Base-by-base conservation (phyloP, 2,797 vertebrate species). In the Sorex maritimensis region DNA sequence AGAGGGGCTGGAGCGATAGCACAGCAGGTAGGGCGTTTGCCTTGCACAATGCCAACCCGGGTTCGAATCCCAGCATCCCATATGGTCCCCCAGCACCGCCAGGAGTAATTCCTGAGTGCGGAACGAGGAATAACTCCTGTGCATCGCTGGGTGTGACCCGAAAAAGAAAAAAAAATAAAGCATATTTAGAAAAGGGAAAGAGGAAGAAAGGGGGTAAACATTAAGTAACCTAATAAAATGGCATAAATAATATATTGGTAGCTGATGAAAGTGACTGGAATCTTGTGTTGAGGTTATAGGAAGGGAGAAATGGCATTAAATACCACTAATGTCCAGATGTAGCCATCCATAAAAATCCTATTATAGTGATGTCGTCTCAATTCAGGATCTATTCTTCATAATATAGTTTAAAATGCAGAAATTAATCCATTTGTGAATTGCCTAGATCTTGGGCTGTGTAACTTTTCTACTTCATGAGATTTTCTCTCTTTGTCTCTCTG, bases 281-380 rank as follows among this genome's bases (percentile, higher is more conserved):
- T 46, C 52, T 21, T 69, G 15, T 5, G 11, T 21, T 81, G 71
- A 69, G 46, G 77, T 7, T 3, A 10, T 23, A 69, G 15, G 11
- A 38, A 19, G 24, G 12, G 38, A 41, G 12, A 13, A 17, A 28
- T 41, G 30, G 8, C 23, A 26, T 71, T 67, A 6, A 13, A 41
- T 75, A 75, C 58, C 17, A 2, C 4, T 19, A 8, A 10, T 52
- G 23, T 71, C 24, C 75, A 83, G 38, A 10, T 30, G 19, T 24
- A n/a, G 34, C 71, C 61, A 19, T 7, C 12, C 7, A 26, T 58
- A 24, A 81, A 71, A 41, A 21, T 6, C 19, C n/a, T 26, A 2
- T 14, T 1, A 3, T 2, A 21, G n/a, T 1, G 12, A 68, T 1
- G 1, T 88, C 41, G 34, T n/a, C 7, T 41, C 4, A 1, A 9